phyloP scores from a whole-genome alignment of 2,888 invertebrate genomes.

The Acanthacorydalis orientalis region DNA sequence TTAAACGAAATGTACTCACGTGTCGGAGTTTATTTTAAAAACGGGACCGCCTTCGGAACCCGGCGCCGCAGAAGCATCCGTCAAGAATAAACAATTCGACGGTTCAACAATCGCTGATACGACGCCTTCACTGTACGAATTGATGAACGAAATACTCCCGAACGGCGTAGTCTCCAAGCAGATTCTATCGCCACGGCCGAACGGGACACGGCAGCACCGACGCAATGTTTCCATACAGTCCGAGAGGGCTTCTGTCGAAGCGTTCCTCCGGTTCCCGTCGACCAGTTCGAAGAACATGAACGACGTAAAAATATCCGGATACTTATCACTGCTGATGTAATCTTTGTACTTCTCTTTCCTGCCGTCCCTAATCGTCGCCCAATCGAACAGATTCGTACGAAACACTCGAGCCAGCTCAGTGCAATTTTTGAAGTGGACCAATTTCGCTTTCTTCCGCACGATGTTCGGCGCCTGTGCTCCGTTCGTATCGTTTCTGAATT shows the following conservation, averaged over 20 bases:
- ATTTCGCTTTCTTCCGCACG: neutral
- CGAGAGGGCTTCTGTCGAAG: no score
- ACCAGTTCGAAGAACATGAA: neutral
- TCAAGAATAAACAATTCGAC: constrained; percentile 33
- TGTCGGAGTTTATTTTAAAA: constrained; percentile 16
- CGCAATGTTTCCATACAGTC: no score
- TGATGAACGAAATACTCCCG: constrained; percentile 33
- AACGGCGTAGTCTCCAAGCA: constrained; percentile 22
- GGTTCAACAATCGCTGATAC: constrained; percentile 38
- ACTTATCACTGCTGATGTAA: neutral
- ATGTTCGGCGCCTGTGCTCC: neutral
- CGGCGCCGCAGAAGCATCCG: constrained; percentile 38
- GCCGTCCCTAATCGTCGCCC: neutral
- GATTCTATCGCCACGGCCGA: constrained; percentile 11
- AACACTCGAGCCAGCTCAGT: neutral
- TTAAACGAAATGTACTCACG: neutral
- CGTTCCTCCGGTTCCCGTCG: neutral
- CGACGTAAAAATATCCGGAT: neutral
- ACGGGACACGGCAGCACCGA: neutral
- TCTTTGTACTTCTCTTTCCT: neutral
- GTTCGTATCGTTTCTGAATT: neutral
- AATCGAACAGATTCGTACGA: neutral
- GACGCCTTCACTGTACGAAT: constrained; percentile 37
- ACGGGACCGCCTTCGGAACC: constrained; percentile 45
- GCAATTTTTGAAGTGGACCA: neutral